These are phyloP conservation scores for Cabera pusaria DNA, from an alignment of 2,888 invertebrate species.

Conservation along the genomic window DNA sequence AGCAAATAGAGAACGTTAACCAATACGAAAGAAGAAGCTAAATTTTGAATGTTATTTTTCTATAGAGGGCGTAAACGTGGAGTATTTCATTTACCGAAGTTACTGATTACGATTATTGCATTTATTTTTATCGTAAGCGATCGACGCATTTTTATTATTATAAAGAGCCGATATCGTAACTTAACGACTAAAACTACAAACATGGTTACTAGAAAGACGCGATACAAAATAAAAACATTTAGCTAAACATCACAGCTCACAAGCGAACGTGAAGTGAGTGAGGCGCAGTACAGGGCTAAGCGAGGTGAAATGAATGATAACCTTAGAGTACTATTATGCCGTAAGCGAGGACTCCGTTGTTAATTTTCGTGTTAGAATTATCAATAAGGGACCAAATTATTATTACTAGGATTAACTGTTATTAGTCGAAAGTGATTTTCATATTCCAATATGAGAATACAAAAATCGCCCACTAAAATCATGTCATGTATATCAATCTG, in stretches of 20 bases:
- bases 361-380: slow-evolving; percentile 16
- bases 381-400: slow-evolving; percentile 34
- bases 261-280: slow-evolving; percentile 70
- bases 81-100: slow-evolving; percentile 20
- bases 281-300: slow-evolving; percentile 56
- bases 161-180: slow-evolving; percentile 59
- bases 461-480: slow-evolving; percentile 79
- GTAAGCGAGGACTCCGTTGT: slow-evolving; percentile 27
- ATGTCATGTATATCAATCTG: slow-evolving; percentile 58
- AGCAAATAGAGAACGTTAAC: slow-evolving; percentile 74
- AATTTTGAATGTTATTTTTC: slow-evolving; percentile 23
- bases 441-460: slow-evolving; percentile 65
- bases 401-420: slow-evolving; percentile 54
- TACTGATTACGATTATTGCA: slow-evolving; percentile 30
- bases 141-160: slow-evolving; percentile 42
- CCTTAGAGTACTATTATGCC: slow-evolving; percentile 37
- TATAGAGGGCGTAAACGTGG: slow-evolving; percentile 14
- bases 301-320: slow-evolving; percentile 68
- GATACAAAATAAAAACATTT: slow-evolving; percentile 51
- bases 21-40: slow-evolving; percentile 44
- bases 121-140: slow-evolving; percentile 45
- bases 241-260: slow-evolving; percentile 75
- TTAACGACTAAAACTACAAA: slow-evolving; percentile 65
- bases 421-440: slow-evolving; percentile 79
- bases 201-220: slow-evolving; percentile 53